phyloP scores from a whole-genome alignment of 2,113 vertebrate genomes.

The Struthio camelus region DNA sequence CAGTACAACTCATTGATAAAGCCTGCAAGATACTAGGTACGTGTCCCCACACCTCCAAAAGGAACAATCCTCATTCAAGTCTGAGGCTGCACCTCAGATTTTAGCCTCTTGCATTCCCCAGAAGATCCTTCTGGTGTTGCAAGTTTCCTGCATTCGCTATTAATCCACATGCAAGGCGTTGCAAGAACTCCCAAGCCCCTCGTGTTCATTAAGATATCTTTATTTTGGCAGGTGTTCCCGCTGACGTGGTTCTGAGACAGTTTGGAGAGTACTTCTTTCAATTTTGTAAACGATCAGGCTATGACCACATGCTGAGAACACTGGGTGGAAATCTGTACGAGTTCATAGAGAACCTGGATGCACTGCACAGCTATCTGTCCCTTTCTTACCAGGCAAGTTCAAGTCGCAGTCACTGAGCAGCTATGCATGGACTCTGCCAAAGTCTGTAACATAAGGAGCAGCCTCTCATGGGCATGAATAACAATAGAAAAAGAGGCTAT shows the following conservation, averaged over 20 bases:
- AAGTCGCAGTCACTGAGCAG: neutral
- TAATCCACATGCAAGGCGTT: neutral
- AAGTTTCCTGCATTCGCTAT: neutral
- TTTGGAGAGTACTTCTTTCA: conserved; percentile 86
- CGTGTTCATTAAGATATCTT: neutral
- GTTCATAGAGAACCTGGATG: conserved; percentile 84
- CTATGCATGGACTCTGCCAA: neutral
- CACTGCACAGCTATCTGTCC: conserved; percentile 81
- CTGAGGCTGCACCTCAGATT: neutral
- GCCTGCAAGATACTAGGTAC: conserved; percentile 80
- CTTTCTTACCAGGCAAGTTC: conserved; percentile 82
- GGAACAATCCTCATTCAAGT: neutral
- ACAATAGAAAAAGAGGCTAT: neutral
- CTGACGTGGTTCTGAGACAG: conserved; percentile 76
- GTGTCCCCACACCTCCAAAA: neutral
- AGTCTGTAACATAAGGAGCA: neutral
- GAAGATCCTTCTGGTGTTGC: neutral
- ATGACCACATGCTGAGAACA: conserved; percentile 83
- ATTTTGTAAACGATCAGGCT: conserved; percentile 84
- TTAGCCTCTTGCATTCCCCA: neutral
- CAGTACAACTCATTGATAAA: conserved; percentile 75
- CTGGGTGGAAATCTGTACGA: conserved; percentile 82
- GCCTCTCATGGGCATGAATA: neutral
- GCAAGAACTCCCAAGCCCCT: neutral
- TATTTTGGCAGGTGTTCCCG: conserved; percentile 72